Base-by-base conservation (phyloP, 2,113 vertebrate species). In the Gobio gobio region DNA sequence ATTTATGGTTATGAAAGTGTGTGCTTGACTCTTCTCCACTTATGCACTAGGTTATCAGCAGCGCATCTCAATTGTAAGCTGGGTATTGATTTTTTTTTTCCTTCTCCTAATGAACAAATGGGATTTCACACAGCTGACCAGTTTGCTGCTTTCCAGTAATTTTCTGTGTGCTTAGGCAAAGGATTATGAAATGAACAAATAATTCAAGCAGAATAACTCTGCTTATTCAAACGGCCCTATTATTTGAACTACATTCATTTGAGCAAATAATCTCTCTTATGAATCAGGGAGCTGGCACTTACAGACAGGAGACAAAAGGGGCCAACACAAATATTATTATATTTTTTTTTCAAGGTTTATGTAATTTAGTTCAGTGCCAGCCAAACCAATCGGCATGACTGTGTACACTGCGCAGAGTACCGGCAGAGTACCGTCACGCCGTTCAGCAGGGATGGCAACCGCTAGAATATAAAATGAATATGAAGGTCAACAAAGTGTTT, bases 121-220 rank as follows among this genome's bases (percentile, higher is more conserved):
- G 94, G 94, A 95, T 95, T 94, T 90, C 93, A 92, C 94, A 95
- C 94, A 94, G 94, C 92, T 95, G 93, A 95, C 92, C 92, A 95
- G 94, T 94, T 94, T 94, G 92, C 92, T 93, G 93, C 94, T 94
- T 94, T 94, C 93, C 94, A 94, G 94, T 95, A 94, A 94, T 95
- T 95, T 95, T 94, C 83, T 93, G 94, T 94, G 90, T 95, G 93
- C 91, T 93, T 92, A 94, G 92, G 92, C 91, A 87, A 86, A 83
- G 94, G 94, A 95, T 95, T 95, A 95, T 95, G 94, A 94, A 94
- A 93, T 90, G 85, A 85, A 86, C 94, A 94, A 95, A 95, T 95
- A 93, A 92, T 94, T 95, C 93, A 91, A 91, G 85, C 86, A 89
- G 90, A 93, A 91, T 94, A 94, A 94, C 89, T 91, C 89, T 58